Conservation (phyloP, 2,113 vertebrate species). For the Halichoerus grypus region DNA sequence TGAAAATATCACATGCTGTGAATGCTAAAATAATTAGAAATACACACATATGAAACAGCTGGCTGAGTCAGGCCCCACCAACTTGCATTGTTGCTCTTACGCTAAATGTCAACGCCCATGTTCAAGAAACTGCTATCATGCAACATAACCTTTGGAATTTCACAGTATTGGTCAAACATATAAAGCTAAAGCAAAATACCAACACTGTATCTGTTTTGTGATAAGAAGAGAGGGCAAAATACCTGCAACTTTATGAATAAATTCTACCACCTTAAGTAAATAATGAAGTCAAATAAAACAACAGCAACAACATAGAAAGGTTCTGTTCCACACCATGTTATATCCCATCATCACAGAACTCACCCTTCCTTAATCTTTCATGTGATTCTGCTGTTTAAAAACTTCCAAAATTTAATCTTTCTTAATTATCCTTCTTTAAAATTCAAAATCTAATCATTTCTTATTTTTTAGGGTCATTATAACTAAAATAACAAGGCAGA, state of each 20-base stretch:
- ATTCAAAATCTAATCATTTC: constrained; percentile 76
- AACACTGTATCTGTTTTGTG: constrained; percentile 69
- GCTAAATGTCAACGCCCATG: constrained; percentile 81
- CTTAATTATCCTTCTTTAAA: constrained; percentile 64
- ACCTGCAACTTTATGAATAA: constrained; percentile 71
- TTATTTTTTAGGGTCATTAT: constrained; percentile 25
- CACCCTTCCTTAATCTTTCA: constrained; percentile 29
- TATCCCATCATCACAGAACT: constrained; percentile 47
- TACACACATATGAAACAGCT: constrained; percentile 75
- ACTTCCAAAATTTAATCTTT: constrained; percentile 70
- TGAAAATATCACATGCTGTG: constrained; percentile 69
- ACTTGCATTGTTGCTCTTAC: constrained; percentile 75
- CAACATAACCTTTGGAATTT: constrained; percentile 86
- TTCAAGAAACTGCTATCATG: constrained; percentile 69
- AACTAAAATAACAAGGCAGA: constrained; percentile 43
- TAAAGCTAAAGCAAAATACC: constrained; percentile 68
- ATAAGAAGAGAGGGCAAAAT: constrained; percentile 65
- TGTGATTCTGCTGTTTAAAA: constrained; percentile 68
- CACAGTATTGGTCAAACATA: constrained; percentile 80
- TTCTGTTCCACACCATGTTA: constrained; percentile 60
- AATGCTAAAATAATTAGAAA: constrained; percentile 83
- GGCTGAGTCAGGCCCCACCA: constrained; percentile 70
- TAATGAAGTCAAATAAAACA: constrained; percentile 75
- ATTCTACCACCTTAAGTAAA: constrained; percentile 78
- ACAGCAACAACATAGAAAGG: constrained; percentile 67